Evolutionary conservation across 2,888 invertebrate genomes (phyloP).

Genomic region (Pterostichus niger): DNA sequence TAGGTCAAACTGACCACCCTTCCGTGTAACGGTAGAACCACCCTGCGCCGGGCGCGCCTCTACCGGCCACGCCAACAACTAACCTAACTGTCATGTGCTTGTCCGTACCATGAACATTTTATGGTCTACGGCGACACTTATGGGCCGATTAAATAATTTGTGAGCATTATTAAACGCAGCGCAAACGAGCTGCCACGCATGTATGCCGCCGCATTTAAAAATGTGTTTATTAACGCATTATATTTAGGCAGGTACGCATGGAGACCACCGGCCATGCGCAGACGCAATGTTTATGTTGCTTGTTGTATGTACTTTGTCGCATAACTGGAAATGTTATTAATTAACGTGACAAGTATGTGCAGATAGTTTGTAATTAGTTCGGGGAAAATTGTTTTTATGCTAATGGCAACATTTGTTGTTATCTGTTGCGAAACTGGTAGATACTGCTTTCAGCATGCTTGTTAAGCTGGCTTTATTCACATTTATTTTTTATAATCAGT

Average conservation of each 20-base stretch:
- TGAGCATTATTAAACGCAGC: slow-evolving; percentile 58
- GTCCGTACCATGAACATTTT: slow-evolving; percentile 42
- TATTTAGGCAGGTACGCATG: slow-evolving; percentile 60
- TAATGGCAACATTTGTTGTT: neutral
- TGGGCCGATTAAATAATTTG: slow-evolving; percentile 67
- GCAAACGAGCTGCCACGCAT: slow-evolving; percentile 62
- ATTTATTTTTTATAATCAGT: too few relatives aligned
- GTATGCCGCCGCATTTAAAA: slow-evolving; percentile 58
- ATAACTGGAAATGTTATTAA: slow-evolving; percentile 49
- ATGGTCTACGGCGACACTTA: slow-evolving; percentile 62
- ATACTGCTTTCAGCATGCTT: too few relatives aligned
- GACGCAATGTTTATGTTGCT: slow-evolving; percentile 17
- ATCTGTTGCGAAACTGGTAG: neutral
- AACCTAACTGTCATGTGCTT: slow-evolving; percentile 25
- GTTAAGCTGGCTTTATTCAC: too few relatives aligned
- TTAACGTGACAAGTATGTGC: slow-evolving; percentile 47
- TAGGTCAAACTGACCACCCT: neutral
- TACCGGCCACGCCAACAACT: slow-evolving; percentile 26
- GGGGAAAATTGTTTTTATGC: slow-evolving; percentile 37
- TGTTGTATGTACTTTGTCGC: neutral
- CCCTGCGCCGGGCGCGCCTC: neutral
- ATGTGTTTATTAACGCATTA: slow-evolving; percentile 63
- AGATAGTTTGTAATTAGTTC: slow-evolving; percentile 44
- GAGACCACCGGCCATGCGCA: slow-evolving; percentile 48
- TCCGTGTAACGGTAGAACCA: neutral